These are phyloP conservation scores for Actenoides lindsayi DNA, from an alignment of 2,113 vertebrate genomes.

Conservation along the genomic window DNA sequence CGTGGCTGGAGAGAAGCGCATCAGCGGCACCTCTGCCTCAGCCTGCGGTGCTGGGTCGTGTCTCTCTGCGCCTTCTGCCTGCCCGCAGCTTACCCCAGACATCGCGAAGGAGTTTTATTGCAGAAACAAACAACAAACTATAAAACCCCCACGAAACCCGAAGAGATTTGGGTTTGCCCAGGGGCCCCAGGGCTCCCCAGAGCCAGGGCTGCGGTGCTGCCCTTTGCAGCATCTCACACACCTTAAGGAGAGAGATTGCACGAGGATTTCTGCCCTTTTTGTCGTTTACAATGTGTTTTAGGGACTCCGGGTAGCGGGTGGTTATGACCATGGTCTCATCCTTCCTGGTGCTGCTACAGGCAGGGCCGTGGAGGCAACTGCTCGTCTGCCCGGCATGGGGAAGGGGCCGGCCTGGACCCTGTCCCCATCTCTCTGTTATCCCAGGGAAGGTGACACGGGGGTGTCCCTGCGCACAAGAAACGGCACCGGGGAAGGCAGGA, in stretches of 20 bases:
- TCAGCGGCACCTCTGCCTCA: not conserved
- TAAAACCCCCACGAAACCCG: no score
- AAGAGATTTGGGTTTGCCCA: not conserved
- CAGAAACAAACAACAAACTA: no score
- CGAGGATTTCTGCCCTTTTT: not conserved
- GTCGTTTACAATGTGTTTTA: not conserved
- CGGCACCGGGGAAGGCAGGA: fast-evolving
- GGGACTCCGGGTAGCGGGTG: fast-evolving
- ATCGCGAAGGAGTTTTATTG: fast-evolving
- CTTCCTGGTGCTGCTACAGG: not conserved
- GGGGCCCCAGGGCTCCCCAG: fast-evolving
- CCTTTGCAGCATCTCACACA: fast-evolving
- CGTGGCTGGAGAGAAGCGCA: fast-evolving
- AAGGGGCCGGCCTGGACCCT: not conserved
- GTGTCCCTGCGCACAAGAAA: fast-evolving
- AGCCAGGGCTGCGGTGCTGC: fast-evolving
- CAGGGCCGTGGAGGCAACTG: not conserved
- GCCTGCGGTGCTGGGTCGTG: fast-evolving
- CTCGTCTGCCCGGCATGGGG: fast-evolving
- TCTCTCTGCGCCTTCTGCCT: not conserved
- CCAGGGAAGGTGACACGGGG: fast-evolving
- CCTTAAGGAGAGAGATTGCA: fast-evolving
- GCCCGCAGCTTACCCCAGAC: not conserved
- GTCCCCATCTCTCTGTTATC: not conserved
- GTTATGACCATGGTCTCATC: fast-evolving